These are phyloP conservation scores for Ceratotherium simum DNA, from an alignment of 2,113 vertebrate species.

Conservation along the genomic window DNA sequence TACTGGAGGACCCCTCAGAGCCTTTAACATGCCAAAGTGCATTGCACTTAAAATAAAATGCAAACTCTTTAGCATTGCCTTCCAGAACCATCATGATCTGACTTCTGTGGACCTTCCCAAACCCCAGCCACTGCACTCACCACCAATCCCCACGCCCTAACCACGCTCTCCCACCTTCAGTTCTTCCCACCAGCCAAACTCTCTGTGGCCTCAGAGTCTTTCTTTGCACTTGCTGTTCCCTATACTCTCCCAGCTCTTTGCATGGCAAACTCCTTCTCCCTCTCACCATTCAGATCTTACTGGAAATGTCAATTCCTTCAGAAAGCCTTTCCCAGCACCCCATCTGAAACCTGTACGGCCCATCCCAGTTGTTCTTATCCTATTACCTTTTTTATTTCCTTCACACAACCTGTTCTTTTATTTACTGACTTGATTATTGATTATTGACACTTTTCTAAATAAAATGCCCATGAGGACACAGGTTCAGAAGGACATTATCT, in stretches of 20 bases:
- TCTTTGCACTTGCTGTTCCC: background rate
- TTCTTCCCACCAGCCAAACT: background rate
- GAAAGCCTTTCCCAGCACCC: background rate
- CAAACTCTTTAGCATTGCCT: background rate
- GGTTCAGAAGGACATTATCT: background rate
- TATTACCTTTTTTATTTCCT: background rate
- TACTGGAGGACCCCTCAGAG: background rate
- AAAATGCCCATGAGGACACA: background rate
- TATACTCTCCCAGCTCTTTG: background rate
- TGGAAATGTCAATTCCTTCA: background rate
- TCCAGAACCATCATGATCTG: background rate
- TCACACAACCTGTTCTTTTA: background rate
- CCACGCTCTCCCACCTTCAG: background rate
- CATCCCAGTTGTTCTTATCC: background rate
- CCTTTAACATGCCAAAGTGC: background rate
- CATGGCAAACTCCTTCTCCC: background rate
- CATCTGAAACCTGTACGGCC: background rate
- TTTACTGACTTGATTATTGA: background rate
- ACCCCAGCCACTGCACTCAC: background rate
- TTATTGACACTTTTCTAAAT: background rate
- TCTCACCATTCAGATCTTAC: background rate
- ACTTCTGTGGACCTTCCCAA: background rate
- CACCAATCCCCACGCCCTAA: fast-evolving
- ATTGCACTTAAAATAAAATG: background rate
- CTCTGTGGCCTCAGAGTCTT: fast-evolving